Base-by-base conservation (phyloP, 92 coral and sea anemone species). In the Micromussa lordhowensis region DNA sequence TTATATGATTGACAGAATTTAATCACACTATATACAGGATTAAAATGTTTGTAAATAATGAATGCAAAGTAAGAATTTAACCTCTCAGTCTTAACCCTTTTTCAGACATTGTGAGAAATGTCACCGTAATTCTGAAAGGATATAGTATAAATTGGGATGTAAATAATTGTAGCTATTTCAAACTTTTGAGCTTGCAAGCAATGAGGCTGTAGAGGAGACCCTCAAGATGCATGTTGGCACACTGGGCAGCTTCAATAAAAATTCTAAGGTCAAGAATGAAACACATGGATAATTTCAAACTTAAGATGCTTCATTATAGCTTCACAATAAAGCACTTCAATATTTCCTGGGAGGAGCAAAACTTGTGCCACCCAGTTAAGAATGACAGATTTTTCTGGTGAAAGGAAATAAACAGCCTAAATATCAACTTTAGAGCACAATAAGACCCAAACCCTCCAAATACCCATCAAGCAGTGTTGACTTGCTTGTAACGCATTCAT, bases 301-400 rank as follows among this genome's bases (percentile, higher is more conserved):
- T 40, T 44, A 44, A 73, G 78, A 36, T 35, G 34, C 26, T 6
- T 34, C 18, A 36, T 21, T 73, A 1, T 73, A 7, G 53, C 38
- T 73, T 34, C 49, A 34, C 21, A 73, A 38, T 32, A 16, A 73
- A 73, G 53, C 10, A 73, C 38, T 73, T 44, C 38, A 21, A 36
- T 73, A 73, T 73, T 73, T 73, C 78, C 78, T 73, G 78, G 78
- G 78, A 12, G 78, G 78, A 49, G 78, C 78, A 10, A 30, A 31
- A 5, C 15, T 18, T 19, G 24, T 34, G 26, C 78, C 78, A 36
- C 78, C 78, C 78, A 73, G 53, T 1, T 13, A 38, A 19, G 49
- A 18, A 19, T 9, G 28, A 73, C 12, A n/a, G 29, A 34, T 73
- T 73, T 73, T 34, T 63, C 1, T 24, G 32, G 34, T 26, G 28